Conservation (phyloP, 1,140 invertebrate genomes). For the Ostrea edulis region DNA sequence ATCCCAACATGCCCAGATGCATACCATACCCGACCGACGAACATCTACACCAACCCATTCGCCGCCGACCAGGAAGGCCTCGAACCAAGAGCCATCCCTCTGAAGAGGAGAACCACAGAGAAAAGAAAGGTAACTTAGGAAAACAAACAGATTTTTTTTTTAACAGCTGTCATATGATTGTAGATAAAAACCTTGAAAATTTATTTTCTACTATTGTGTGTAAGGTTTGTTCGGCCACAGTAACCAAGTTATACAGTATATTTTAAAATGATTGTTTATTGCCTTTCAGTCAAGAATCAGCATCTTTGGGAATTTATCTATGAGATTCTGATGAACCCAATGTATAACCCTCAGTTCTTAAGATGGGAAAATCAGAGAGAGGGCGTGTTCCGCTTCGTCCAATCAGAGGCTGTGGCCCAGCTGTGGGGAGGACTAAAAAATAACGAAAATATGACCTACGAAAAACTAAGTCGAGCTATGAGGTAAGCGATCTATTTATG, state of each 20-base stretch:
- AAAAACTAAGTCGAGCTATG: slow-evolving; percentile 95
- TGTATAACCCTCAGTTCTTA: slow-evolving; percentile 79
- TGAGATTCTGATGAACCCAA: slow-evolving; percentile 73
- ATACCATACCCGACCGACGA: slow-evolving; percentile 16
- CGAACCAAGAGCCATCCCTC: slow-evolving; percentile 68
- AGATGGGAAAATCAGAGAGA: slow-evolving; percentile 93
- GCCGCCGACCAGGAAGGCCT: slow-evolving; percentile 67
- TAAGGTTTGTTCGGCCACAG: no score
- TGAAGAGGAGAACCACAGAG: slow-evolving; percentile 69
- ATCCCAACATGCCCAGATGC: not conserved
- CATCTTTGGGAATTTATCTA: slow-evolving; percentile 78
- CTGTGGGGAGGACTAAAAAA: slow-evolving; percentile 92
- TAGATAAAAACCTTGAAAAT: not conserved
- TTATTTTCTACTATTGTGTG: no score
- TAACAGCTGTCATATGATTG: not conserved
- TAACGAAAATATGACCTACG: slow-evolving; percentile 95
- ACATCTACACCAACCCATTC: slow-evolving; percentile 44
- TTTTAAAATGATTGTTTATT: slow-evolving; percentile 27
- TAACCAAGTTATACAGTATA: not conserved
- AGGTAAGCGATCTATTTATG: slow-evolving; percentile 81
- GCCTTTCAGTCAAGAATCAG: slow-evolving; percentile 71
- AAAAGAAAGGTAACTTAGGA: slow-evolving; percentile 69
- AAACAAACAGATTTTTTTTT: not conserved
- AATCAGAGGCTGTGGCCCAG: slow-evolving; percentile 92
- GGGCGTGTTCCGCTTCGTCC: slow-evolving; percentile 92